These are phyloP conservation scores for Gymnocephalus cernua DNA, from an alignment of 2,113 vertebrate genomes.

Conservation along the genomic window DNA sequence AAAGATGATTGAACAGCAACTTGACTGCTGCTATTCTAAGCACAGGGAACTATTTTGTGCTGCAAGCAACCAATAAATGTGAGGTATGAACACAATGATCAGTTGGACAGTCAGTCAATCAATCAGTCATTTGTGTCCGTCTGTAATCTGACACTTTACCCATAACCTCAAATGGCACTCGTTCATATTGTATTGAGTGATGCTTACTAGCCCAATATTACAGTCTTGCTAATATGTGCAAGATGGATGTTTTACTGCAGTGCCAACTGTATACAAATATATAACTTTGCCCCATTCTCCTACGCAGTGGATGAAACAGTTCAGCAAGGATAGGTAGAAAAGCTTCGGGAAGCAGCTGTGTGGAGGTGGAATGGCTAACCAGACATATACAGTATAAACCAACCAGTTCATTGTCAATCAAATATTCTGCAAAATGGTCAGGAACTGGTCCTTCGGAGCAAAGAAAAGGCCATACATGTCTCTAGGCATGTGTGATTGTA, in stretches of 20 bases:
- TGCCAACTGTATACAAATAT: neutral
- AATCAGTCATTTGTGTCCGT: neutral
- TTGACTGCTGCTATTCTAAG: slow-evolving; percentile 26
- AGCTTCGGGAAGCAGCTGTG: neutral
- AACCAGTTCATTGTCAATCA: neutral
- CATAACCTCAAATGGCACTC: slow-evolving; percentile 38
- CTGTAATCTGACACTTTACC: slow-evolving; percentile 45
- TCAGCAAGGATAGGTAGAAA: neutral
- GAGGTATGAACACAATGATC: slow-evolving; percentile 40
- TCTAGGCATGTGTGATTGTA: neutral
- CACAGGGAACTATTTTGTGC: slow-evolving; percentile 27
- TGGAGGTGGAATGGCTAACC: neutral
- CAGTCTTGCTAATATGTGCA: slow-evolving; percentile 15
- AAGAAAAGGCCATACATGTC: neutral
- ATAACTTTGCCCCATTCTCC: neutral
- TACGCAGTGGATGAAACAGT: neutral
- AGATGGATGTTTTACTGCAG: slow-evolving; percentile 24
- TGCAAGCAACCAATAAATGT: slow-evolving; percentile 27
- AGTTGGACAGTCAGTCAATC: slow-evolving; percentile 40
- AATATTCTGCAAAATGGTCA: neutral
- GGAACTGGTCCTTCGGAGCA: neutral
- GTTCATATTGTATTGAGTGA: slow-evolving; percentile 31
- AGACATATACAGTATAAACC: neutral
- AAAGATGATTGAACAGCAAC: slow-evolving; percentile 12
- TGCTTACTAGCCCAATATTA: slow-evolving; percentile 9